Percentiles rank a stretch among this genome's conserved stretches.
These are phyloP conservation scores for Neelides sp. DNA, from an alignment of 1,140 invertebrate species.

Conservation along the genomic window DNA sequence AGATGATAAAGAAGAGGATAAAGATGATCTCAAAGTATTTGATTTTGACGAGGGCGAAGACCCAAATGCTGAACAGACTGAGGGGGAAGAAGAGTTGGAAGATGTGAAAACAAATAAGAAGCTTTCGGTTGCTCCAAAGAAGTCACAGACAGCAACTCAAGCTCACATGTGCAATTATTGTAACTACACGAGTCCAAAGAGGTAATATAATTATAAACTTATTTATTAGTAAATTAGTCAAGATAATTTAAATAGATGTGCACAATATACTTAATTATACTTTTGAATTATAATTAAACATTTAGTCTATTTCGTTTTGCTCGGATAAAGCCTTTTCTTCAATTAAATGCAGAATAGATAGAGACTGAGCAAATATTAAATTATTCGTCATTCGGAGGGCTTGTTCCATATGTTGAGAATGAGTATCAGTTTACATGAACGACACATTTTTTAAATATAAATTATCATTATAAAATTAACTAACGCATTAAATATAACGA, in stretches of 20 bases:
- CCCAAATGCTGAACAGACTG: slow-evolving; percentile 34
- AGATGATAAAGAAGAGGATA: slow-evolving; percentile 41
- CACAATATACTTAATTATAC: slow-evolving; percentile 7
- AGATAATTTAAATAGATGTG: neutral
- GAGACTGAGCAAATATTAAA: neutral
- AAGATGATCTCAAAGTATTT: slow-evolving; percentile 42
- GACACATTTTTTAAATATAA: neutral
- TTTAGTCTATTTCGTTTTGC: neutral
- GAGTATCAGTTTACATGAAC: neutral
- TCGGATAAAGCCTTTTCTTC: neutral
- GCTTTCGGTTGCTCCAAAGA: slow-evolving; percentile 53
- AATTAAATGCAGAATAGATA: slow-evolving; percentile 8
- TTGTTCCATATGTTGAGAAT: too few species aligned
- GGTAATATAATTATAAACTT: slow-evolving; percentile 35
- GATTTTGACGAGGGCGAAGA: slow-evolving; percentile 47
- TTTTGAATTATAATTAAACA: too few species aligned
- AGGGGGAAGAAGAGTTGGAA: slow-evolving; percentile 49
- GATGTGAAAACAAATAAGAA: slow-evolving; percentile 51
- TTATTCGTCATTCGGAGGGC: neutral
- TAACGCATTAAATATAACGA: too few species aligned
- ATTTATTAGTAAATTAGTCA: neutral
- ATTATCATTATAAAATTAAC: too few species aligned
- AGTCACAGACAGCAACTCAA: slow-evolving; percentile 54
- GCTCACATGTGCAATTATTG: slow-evolving; percentile 78
- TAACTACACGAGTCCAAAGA: slow-evolving; percentile 75